Base-by-base conservation (phyloP, 2,888 invertebrate genomes). In the Ichneumoninae sp. region DNA sequence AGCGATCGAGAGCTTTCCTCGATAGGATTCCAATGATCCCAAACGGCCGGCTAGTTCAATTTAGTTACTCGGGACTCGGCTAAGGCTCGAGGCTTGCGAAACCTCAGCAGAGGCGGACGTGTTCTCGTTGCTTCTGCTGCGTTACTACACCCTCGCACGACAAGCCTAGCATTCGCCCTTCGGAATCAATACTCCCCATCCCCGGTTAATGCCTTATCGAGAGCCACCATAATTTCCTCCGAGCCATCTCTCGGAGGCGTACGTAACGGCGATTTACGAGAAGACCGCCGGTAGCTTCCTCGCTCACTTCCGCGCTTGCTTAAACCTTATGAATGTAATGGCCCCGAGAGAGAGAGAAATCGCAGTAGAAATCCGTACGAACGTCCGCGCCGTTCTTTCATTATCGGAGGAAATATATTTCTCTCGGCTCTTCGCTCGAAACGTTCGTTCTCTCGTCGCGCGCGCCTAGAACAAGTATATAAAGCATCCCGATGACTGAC, bases 231-330 rank as follows among this genome's bases (percentile, higher is more conserved):
- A 82, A 85, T 85, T 85, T 85, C 62, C 79, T 69, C 30, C 72
- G 44, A 76, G 79, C 74, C 77, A 68, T 78, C 77, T 78, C 72
- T 82, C 71, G n/a, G 47, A 76, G 65, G 81, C 84, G 74, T 81
- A 75, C 80, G 70, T 75, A 71, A 75, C 81, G 78, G 81, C 78
- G 78, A 84, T 84, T 81, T 84, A 81, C 81, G 81, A 84, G 78
- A 75, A 81, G 70, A 78, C 65, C 1, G 65, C 75, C 78, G 66
- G 57, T 78, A 71, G 36, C 44, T 40, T 52, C 44, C 10, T n/a
- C 47, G 52, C 72, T 69, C 60, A 47, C 52, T 69, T 50, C 33
- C 44, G 54, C 65, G 66, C 74, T 74, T 44, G 40, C 65, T 47
- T 72, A 22, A 69, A 60, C 62, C n/a, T 47, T 44, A 40, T 10